Evolutionary conservation across 1,140 invertebrate genomes (phyloP), one percentile per base, ranked within the genome.

Genomic region (Charaxes varanes): DNA sequence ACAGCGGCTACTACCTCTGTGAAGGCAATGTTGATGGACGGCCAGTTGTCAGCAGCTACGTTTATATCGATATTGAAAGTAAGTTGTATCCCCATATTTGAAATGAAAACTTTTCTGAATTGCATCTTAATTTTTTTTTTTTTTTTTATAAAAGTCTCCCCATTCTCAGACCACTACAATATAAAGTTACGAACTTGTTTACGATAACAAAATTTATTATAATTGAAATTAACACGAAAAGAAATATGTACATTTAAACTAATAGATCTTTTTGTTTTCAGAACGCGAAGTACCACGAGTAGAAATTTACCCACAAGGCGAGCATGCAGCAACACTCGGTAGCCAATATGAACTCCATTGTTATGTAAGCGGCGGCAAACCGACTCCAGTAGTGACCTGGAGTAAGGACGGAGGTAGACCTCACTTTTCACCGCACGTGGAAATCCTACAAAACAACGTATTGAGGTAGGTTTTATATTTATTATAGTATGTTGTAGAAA

Each of bases 1-100:
- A 97, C 72, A 84, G 92, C 27, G 95, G 94, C 13, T 84, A 91
- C 5, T 97, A 96, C 59, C 70, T 92, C 4, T 97, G 94, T 56
- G 86, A 87, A 6, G 92, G 89, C 2, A 84, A 85, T 14, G 91
- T 88, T 10, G 50, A 80, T 6, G 87, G 86, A 7, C 84, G 69
- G 24, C 85, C 86, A 0, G 49, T 86, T 18, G 86, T 87, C 23
- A 88, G 91, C 58, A 87, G 87, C n/a, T 91, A 90, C 40, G 89
- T 91, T 0, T 88, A 89, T 52, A 86, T 98, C 21, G 93, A 95
- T 77, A 91, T 98, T 52, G 94, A 96, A 34, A 21, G 36, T 46
- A 22, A 40, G 36, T 36, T 19, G 18, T n/a, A n/a, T n/a, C n/a
- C n/a, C n/a, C n/a, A n/a, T n/a, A n/a, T n/a, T n/a, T n/a, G n/a